Evolutionary conservation across 2,113 vertebrate species (phyloP).

Genomic region (Cochlearius cochlearius): DNA sequence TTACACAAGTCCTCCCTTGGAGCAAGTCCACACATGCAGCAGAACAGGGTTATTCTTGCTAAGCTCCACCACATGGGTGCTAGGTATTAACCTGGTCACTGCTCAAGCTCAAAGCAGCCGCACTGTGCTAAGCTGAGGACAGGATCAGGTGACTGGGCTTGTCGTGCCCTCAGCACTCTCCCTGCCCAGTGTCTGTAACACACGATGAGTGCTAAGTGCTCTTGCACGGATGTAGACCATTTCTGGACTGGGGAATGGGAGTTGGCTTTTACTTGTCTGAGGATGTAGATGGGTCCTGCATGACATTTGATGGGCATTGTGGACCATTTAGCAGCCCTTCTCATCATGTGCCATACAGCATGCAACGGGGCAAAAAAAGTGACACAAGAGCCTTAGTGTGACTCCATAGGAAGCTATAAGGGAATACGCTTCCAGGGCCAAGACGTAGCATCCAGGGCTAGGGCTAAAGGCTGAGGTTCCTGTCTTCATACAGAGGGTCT

Average conservation of each 20-base stretch:
- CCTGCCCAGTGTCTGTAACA: background rate
- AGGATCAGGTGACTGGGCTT: background rate
- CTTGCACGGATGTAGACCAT: background rate
- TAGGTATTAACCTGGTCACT: background rate
- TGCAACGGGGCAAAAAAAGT: background rate
- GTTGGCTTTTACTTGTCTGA: background rate
- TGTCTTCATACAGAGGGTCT: background rate
- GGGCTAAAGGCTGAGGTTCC: background rate
- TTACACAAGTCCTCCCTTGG: background rate
- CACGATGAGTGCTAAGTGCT: background rate
- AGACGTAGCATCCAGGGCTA: background rate
- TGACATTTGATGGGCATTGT: background rate
- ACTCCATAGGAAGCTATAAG: background rate
- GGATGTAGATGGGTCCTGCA: no score
- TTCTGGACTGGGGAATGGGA: background rate
- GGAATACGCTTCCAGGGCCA: background rate
- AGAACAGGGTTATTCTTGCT: background rate
- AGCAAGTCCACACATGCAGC: background rate
- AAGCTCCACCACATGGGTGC: background rate
- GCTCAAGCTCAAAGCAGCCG: background rate
- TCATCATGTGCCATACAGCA: background rate
- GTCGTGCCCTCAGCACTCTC: background rate
- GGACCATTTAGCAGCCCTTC: background rate
- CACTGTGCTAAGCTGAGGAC: background rate
- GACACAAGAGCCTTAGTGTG: background rate